Evolutionary conservation across 1,140 invertebrate genomes (phyloP), one percentile per base, ranked within the genome.

Genomic region (Nymphalis io): DNA sequence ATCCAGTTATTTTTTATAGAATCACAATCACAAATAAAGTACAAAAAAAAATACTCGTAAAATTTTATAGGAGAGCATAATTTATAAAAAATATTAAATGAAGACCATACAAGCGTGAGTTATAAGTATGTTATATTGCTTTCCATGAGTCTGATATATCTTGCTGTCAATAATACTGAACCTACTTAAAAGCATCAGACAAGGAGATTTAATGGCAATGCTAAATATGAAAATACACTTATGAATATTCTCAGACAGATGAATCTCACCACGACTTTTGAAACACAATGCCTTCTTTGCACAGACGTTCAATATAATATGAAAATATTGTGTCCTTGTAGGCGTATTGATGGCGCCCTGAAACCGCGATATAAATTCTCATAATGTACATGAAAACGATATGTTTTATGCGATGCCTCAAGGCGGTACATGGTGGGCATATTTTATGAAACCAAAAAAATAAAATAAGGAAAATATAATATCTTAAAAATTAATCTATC

Each of bases 201-300:
- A 73, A 80, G 71, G 71, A 84, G 75, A 85, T 89, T 88, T 89
- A 89, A 91, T 87, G 80, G 85, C 85, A 80, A 81, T 80, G 73
- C 73, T 74, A 75, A 81, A 81, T 79, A 79, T 81, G 80, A 76
- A 80, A 83, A 86, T 87, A 83, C 78, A 81, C 75, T 79, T 84
- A 87, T 87, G 83, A 87, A 85, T 83, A 84, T 80, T 77, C 69
- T 65, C 74, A 73, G 44, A 75, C 76, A 88, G 88, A 91, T 91
- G 85, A 83, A 91, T 91, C 89, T 89, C 79, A 76, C 76, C 88
- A 87, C 89, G 88, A 89, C 87, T 83, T 81, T 80, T 87, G 83
- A 85, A 91, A 88, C 88, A 90, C 82, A 85, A 88, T 75, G 78
- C 83, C 78, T 79, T 73, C 72, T 76, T 72, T 55, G 74, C 78